These are phyloP conservation scores for Gisinianus flammeolus DNA, from an alignment of 2,888 invertebrate species.

Conservation along the genomic window DNA sequence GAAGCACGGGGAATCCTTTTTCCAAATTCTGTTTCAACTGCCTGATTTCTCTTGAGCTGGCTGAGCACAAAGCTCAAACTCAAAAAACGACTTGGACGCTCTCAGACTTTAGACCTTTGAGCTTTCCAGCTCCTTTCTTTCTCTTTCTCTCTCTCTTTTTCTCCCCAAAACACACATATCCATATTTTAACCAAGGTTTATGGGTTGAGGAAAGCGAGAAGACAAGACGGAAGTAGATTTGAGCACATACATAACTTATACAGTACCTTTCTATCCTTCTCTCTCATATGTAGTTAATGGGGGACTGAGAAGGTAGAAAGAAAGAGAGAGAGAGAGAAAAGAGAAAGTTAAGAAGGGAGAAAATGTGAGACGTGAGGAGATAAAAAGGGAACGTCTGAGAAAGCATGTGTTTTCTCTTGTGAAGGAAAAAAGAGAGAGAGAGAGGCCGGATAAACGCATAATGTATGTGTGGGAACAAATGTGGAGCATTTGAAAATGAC, in stretches of 20 bases:
- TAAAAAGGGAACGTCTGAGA: not conserved
- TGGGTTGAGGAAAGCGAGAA: not conserved
- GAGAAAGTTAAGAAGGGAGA: not conserved
- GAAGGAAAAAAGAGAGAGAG: not conserved
- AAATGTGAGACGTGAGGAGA: not conserved
- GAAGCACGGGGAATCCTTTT: too few species aligned
- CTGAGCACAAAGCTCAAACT: not conserved
- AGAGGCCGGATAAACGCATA: constrained; percentile 28
- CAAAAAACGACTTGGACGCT: not conserved
- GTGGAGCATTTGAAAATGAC: constrained; percentile 22
- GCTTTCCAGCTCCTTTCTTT: constrained; percentile 3
- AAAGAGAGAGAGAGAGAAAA: not conserved
- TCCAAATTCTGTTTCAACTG: too few species aligned
- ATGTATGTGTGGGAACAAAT: constrained; percentile 21
- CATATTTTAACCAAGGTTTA: not conserved
- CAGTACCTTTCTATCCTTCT: not conserved
- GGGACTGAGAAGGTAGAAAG: not conserved
- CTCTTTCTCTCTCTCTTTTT: too few species aligned
- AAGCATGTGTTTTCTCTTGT: constrained; percentile 6
- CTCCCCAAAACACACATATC: too few species aligned
- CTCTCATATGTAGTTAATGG: not conserved
- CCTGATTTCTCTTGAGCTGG: not conserved
- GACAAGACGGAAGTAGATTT: constrained; percentile 14
- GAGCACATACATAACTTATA: not conserved
- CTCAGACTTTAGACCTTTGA: too few species aligned